Evolutionary conservation across 2,888 invertebrate species (phyloP), one percentile per base, ranked within the genome.

Genomic region (Spisula solida): DNA sequence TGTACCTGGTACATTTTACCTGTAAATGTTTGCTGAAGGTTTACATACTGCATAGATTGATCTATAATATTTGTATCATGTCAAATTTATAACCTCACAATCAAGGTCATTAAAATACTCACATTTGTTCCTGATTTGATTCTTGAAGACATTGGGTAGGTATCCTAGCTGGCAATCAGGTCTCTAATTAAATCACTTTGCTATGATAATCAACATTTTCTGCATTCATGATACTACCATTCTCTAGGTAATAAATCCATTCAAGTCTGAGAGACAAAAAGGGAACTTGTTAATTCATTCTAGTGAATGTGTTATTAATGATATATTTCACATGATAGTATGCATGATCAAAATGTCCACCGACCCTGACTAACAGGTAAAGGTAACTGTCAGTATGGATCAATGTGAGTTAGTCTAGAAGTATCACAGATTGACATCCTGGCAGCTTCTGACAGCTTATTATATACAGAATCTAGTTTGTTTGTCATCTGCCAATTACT

Each of bases 401-500:
- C 29, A 18, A n/a, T 75, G 18, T 31, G 31, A 14, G 34, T 5
- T 8, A 34, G 75, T 75, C 31, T 16, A 75, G 14, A 34, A 16
- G 6, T 12, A 12, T 75, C 31, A 31, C 34, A 75, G 31, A 34
- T 5, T 75, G 75, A 31, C 75, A 34, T 31, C 41, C 41, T 75
- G 75, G 31, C 75, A 75, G 31, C 34, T 34, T 2, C 75, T 75
- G 75, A 75, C 75, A 75, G 34, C 5, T 31, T 75, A 34, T 75
- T 75, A 31, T 75, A 31, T 31, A 75, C 31, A 31, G 31, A 75
- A 75, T 14, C 5, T 34, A 75, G 31, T 34, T 41, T 34, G 29
- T 75, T 75, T 75, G 75, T 75, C 75, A 75, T 75, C 14, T 75
- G 75, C 75, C 75, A 75, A 16, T 29, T 31, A 75, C 25, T 12